Conservation (phyloP, 2,888 invertebrate genomes). For the Sminthurinus aureus region DNA sequence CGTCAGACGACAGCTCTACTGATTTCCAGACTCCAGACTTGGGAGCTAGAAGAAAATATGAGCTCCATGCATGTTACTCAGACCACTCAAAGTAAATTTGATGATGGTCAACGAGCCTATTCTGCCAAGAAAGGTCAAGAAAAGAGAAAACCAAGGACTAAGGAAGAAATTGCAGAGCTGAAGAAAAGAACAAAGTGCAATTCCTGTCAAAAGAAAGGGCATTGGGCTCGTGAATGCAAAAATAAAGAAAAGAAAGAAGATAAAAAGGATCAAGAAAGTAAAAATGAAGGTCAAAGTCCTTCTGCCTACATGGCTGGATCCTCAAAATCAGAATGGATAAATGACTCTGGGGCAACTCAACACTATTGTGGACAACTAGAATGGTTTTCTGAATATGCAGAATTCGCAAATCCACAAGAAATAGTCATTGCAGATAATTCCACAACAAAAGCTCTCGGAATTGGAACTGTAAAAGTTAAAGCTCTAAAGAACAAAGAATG, state of each 20-base stretch:
- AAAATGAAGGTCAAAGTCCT: not conserved
- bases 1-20: slow-evolving; percentile 43
- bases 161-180: slow-evolving; percentile 22
- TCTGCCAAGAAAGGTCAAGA: not conserved
- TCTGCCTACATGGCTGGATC: not conserved
- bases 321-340: not conserved
- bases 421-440: slow-evolving; percentile 1
- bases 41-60: slow-evolving; percentile 37
- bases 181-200: slow-evolving; percentile 28
- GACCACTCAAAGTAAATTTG: not conserved
- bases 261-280: not conserved
- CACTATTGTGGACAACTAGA: not conserved
- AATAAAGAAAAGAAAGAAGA: not conserved
- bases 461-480: slow-evolving; percentile 11
- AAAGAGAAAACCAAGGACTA: not conserved
- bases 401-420: not conserved
- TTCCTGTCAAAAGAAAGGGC: slow-evolving; percentile 40
- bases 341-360: not conserved
- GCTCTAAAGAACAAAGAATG: slow-evolving; percentile 4
- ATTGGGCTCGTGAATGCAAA: slow-evolving; percentile 43
- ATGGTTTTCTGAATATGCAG: not conserved
- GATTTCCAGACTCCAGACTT: slow-evolving; percentile 40
- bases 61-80: not conserved
- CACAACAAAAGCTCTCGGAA: not conserved
- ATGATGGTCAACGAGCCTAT: not conserved